Evolutionary conservation across 2,888 invertebrate species (phyloP).

Genomic region (Ichneumoninae sp.): DNA sequence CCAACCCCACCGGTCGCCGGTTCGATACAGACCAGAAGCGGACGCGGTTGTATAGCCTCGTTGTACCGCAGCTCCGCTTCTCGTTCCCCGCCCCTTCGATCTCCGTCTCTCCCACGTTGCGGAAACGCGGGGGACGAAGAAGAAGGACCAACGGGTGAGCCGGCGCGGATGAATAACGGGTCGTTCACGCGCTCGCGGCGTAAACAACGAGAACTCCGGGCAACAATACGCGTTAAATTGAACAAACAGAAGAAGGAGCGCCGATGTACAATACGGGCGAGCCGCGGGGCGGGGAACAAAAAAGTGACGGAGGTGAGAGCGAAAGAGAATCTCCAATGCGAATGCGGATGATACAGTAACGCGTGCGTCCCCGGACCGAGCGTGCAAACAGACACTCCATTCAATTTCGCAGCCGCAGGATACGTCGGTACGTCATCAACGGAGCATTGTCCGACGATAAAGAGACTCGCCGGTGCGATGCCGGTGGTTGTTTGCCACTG

Average conservation of each 20-base stretch:
- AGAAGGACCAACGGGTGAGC: slow-evolving; percentile 22
- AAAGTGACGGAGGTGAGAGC: slow-evolving; percentile 10
- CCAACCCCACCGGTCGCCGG: background rate
- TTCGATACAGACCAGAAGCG: slow-evolving; percentile 1
- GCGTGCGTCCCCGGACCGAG: slow-evolving; percentile 60
- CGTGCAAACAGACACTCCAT: slow-evolving; percentile 76
- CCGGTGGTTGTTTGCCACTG: slow-evolving; percentile 15
- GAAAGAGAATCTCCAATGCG: background rate
- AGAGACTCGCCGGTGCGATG: slow-evolving; percentile 58
- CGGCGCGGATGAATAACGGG: slow-evolving; percentile 48
- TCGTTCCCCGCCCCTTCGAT: background rate
- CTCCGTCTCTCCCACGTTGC: slow-evolving; percentile 65
- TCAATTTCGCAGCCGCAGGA: slow-evolving; percentile 75
- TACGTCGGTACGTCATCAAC: slow-evolving; percentile 75
- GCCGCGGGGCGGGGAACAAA: background rate
- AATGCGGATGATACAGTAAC: slow-evolving; percentile 18
- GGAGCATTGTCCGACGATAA: slow-evolving; percentile 75
- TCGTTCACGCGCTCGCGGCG: slow-evolving; percentile 40
- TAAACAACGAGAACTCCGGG: slow-evolving; percentile 64
- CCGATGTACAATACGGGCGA: slow-evolving; percentile 17
- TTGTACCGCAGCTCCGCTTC: background rate
- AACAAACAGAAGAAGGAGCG: slow-evolving; percentile 75
- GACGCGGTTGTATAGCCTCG: slow-evolving; percentile 1
- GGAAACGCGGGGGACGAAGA: background rate
- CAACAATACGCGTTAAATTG: slow-evolving; percentile 80